Percentiles rank a stretch among this genome's conserved stretches.
Evolutionary conservation across 2,113 vertebrate genomes (phyloP).

Genomic region (Hippocampus abdominalis): DNA sequence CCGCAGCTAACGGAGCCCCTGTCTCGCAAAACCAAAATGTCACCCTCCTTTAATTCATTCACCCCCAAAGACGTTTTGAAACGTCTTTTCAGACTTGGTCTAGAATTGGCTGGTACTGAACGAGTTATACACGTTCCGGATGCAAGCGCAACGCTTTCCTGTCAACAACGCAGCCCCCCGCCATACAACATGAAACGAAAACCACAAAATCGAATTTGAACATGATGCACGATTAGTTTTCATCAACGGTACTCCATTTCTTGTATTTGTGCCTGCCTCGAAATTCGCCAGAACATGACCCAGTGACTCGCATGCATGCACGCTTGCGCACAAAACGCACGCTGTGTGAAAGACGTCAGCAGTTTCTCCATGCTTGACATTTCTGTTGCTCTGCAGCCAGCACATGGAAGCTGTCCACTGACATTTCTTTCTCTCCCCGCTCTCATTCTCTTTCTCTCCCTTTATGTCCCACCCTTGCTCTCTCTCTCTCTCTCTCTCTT

Average conservation of each 20-base stretch:
- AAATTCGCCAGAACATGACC: background rate
- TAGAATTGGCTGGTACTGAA: too few species aligned
- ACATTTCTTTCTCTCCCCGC: slow-evolving; percentile 43
- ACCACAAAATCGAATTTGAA: background rate
- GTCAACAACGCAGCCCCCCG: too few species aligned
- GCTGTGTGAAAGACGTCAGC: slow-evolving; percentile 24
- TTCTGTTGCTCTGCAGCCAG: slow-evolving; percentile 50
- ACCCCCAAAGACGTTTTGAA: too few species aligned
- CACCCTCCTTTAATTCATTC: too few species aligned
- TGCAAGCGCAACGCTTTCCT: too few species aligned
- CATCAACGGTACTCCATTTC: background rate
- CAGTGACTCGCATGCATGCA: slow-evolving; percentile 1
- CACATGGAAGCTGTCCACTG: slow-evolving; percentile 58
- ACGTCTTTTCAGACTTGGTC: too few species aligned
- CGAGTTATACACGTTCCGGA: too few species aligned
- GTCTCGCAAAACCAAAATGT: too few species aligned
- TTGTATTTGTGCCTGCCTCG: background rate
- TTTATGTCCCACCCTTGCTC: slow-evolving; percentile 21
- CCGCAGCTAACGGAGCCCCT: too few species aligned
- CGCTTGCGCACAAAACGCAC: slow-evolving; percentile 12
- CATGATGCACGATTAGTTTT: background rate
- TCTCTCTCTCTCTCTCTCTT: background rate
- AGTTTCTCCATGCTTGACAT: slow-evolving; percentile 60
- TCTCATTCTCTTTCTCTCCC: background rate
- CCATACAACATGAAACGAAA: background rate